Base-by-base conservation (phyloP, 2,797 vertebrate genomes). In the Tragopan temminckii region DNA sequence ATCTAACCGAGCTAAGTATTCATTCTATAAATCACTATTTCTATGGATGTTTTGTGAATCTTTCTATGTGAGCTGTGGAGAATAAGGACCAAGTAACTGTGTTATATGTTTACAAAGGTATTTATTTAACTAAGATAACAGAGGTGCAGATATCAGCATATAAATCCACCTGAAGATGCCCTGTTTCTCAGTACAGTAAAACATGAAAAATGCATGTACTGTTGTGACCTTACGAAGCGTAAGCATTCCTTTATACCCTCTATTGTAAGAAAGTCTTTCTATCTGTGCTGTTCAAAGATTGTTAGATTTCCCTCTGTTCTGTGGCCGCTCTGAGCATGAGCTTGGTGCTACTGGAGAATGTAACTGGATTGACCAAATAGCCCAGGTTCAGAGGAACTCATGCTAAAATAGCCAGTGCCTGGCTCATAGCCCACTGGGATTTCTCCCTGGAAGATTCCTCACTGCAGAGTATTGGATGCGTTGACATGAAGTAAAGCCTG, bases 11-110 rank as follows among this genome's bases (percentile, higher is more conserved):
- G 89, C 91, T 97, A 96, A 95, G 89, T 97, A 97, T 95, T 97
- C 91, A 92, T 93, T 94, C 95, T 96, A 95, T 94, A 96, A 93
- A 92, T 96, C 94, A 95, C 92, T 97, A 97, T 95, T 97, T 98
- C 97, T 95, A 96, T 91, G 97, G 93, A 75, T 95, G 90, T 97
- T 97, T 97, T 97, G 96, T 98, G 97, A 92, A 45, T 95, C 92
- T 97, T 97, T 96, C 94, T 93, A 94, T 7, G 94, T 96, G 94
- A 95, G 84, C 80, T 82, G 88, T 97, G 93, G 94, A 95, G 74
- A 93, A 93, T 96, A 97, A 94, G 90, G 89, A 95, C 96, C 97
- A 97, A 94, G 96, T 97, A 97, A 97, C 91, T 97, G 93, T 97
- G 96, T 96, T 97, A 95, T 95, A 94, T 97, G 94, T 97, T 97